Evolutionary conservation across 2,113 vertebrate species (phyloP).

Genomic region (Erythrocercus mccallii): DNA sequence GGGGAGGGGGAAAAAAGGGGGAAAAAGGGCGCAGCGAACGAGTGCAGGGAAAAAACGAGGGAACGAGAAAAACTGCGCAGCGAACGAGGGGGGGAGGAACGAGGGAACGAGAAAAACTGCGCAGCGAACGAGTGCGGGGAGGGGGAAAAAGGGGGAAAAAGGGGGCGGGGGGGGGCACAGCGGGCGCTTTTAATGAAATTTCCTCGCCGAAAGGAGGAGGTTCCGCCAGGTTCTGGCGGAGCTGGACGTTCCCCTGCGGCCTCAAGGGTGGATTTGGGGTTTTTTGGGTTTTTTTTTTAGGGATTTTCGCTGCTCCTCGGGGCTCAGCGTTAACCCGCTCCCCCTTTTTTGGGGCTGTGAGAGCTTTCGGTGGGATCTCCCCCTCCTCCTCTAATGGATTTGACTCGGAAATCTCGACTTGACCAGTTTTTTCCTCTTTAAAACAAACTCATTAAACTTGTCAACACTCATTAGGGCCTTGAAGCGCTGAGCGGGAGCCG

Average conservation of each 20-base stretch:
- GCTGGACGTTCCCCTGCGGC: not conserved
- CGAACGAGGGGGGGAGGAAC: too few relatives aligned
- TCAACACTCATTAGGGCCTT: slow-evolving; percentile 93
- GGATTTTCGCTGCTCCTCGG: not conserved
- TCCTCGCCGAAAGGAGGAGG: not conserved
- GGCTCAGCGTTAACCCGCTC: too few relatives aligned
- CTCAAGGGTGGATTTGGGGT: not conserved
- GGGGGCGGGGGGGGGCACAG: not conserved
- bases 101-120: too few relatives aligned
- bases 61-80: too few relatives aligned
- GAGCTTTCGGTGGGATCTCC: slow-evolving; percentile 74
- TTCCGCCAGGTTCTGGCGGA: not conserved
- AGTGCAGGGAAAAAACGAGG: too few relatives aligned
- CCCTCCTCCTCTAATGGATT: slow-evolving; percentile 72
- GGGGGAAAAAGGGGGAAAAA: not conserved
- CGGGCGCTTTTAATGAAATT: slow-evolving; percentile 26
- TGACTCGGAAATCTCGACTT: slow-evolving; percentile 96
- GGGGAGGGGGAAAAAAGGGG: too few relatives aligned
- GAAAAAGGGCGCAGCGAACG: too few relatives aligned
- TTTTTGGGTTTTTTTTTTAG: too few relatives aligned
- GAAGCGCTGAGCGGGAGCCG: slow-evolving; percentile 80
- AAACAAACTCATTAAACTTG: slow-evolving; percentile 96
- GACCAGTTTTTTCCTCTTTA: slow-evolving; percentile 86
- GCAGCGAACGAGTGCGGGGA: too few relatives aligned
- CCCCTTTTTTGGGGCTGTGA: not conserved